Conservation (phyloP, 2,888 invertebrate genomes). For the Amphimallon solstitiale region DNA sequence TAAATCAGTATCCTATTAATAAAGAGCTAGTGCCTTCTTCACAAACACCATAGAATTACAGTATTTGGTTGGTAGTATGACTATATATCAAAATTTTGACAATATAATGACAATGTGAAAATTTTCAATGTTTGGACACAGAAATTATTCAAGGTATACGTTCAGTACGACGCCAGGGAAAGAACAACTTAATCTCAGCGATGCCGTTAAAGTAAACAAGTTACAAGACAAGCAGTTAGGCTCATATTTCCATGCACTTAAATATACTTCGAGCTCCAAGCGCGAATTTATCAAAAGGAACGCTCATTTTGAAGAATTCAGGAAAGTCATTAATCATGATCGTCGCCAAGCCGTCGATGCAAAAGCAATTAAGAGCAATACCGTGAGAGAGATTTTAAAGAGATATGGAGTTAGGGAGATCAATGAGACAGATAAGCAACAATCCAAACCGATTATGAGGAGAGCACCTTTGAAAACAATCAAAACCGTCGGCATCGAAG, state of each 20-base stretch:
- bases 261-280: slow-evolving; percentile 2
- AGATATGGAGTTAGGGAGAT: slow-evolving; percentile 29
- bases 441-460: slow-evolving; percentile 36
- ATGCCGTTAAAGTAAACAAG: slow-evolving; percentile 44
- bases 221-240: slow-evolving; percentile 37
- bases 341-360: neutral
- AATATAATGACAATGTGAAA: slow-evolving; percentile 22
- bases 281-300: slow-evolving; percentile 40
- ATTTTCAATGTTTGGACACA: slow-evolving; percentile 43
- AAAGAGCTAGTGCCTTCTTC: neutral
- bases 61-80: neutral
- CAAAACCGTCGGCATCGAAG: slow-evolving; percentile 41
- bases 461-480: slow-evolving; percentile 38
- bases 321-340: slow-evolving; percentile 14
- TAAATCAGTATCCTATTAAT: neutral
- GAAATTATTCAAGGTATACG: slow-evolving; percentile 35
- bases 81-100: slow-evolving; percentile 19
- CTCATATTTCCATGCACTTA: slow-evolving; percentile 22
- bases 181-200: slow-evolving; percentile 41
- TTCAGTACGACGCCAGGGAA: slow-evolving; percentile 14
- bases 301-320: slow-evolving; percentile 45
- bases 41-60: neutral
- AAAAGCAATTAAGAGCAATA: slow-evolving; percentile 1
- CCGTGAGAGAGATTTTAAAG: slow-evolving; percentile 22
- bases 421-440: neutral